Conservation (phyloP, 2,113 vertebrate genomes). For the Podocnemis expansa region DNA sequence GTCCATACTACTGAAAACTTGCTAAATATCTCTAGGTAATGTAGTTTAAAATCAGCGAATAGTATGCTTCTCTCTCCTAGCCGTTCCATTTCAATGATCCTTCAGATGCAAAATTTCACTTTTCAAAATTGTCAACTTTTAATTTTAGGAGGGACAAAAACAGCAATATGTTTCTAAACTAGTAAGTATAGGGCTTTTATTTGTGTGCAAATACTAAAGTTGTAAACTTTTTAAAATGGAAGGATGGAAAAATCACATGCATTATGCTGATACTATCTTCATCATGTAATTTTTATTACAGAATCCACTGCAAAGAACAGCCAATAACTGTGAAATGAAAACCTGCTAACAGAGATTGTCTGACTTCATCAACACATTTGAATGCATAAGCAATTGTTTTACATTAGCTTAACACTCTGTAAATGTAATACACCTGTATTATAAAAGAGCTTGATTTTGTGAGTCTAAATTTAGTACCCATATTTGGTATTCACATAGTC, state of each 20-base stretch:
- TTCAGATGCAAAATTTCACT: not conserved
- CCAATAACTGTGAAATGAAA: not conserved
- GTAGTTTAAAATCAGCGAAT: too few species aligned
- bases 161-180: not conserved
- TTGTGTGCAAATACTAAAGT: too few species aligned
- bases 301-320: not conserved
- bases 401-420: not conserved
- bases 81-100: not conserved
- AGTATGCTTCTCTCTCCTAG: not conserved
- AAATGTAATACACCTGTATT: not conserved
- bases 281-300: not conserved
- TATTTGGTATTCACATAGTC: fast-evolving
- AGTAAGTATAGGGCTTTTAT: not conserved
- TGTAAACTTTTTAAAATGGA: not conserved
- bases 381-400: not conserved
- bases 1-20: not conserved
- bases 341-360: not conserved
- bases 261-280: not conserved
- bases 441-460: not conserved
- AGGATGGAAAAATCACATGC: not conserved
- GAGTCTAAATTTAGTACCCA: not conserved
- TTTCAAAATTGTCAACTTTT: not conserved
- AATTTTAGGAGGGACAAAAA: not conserved
- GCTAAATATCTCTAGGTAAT: not conserved
- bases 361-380: not conserved